Evolutionary conservation across 2,797 vertebrate genomes (phyloP).

Genomic region (Gambelia wislizenii): DNA sequence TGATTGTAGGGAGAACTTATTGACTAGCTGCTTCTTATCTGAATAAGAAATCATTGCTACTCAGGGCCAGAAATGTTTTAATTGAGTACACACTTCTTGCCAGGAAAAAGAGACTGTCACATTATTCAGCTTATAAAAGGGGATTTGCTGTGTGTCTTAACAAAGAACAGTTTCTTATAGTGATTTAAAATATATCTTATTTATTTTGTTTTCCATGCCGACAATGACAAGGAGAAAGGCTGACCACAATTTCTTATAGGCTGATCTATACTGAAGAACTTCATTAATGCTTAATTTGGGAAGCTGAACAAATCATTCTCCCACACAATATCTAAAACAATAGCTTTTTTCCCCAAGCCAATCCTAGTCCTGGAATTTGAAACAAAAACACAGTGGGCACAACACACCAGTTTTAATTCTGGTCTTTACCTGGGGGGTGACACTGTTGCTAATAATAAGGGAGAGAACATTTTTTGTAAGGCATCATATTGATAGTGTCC

Average conservation of each 20-base stretch:
- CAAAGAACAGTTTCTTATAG: background rate
- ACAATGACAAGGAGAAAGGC: background rate
- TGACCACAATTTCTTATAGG: background rate
- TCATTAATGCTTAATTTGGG: background rate
- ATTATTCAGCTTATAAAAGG: background rate
- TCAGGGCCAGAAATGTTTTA: background rate
- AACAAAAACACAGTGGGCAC: background rate
- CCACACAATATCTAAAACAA: background rate
- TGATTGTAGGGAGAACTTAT: background rate
- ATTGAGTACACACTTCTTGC: background rate
- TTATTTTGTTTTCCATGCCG: background rate
- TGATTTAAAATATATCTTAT: background rate
- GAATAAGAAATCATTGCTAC: conserved; percentile 10
- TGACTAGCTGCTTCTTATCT: background rate
- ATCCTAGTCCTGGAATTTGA: background rate
- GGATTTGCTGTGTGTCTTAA: background rate
- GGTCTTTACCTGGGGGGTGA: background rate
- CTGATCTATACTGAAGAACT: no score
- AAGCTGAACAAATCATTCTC: background rate
- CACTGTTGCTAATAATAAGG: background rate
- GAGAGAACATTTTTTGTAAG: background rate
- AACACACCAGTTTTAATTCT: background rate
- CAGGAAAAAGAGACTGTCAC: background rate
- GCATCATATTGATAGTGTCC: background rate
- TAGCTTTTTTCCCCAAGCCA: background rate